These are phyloP conservation scores for Metellina segmentata DNA, from an alignment of 2,888 invertebrate genomes.

Conservation along the genomic window DNA sequence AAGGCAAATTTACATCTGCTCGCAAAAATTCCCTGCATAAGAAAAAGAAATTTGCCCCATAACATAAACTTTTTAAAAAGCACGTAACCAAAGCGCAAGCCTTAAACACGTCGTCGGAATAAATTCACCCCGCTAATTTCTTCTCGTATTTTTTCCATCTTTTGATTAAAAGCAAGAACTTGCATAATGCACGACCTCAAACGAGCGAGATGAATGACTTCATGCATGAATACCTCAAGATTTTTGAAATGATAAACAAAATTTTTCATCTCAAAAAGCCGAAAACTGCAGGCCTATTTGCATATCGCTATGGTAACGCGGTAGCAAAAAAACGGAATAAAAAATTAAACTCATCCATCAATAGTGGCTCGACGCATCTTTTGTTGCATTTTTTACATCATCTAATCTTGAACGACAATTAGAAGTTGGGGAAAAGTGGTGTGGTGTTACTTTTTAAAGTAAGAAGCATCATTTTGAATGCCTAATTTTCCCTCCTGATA, in stretches of 20 bases:
- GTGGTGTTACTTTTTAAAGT: neutral
- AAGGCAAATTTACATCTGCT: conserved; percentile 1
- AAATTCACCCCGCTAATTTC: neutral
- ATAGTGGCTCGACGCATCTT: neutral
- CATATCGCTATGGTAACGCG: neutral
- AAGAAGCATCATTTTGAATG: neutral
- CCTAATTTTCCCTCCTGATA: neutral
- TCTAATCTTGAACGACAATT: neutral
- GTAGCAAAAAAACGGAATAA: neutral
- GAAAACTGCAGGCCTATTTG: neutral
- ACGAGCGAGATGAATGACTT: neutral
- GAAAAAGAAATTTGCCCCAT: neutral
- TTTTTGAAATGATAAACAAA: neutral
- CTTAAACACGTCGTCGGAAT: neutral
- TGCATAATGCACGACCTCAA: neutral
- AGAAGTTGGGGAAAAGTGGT: neutral
- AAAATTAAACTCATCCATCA: neutral
- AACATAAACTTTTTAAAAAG: neutral
- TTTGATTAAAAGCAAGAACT: neutral
- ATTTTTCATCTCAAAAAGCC: neutral
- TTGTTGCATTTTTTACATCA: neutral
- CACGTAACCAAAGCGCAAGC: neutral
- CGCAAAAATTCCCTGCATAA: neutral
- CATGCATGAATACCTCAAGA: neutral
- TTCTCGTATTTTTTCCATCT: neutral